A percentile compares a stretch with the other conserved stretches of the same genome.
Conservation (phyloP, 2,888 invertebrate species). For the Acanthosepion pharaonis region DNA sequence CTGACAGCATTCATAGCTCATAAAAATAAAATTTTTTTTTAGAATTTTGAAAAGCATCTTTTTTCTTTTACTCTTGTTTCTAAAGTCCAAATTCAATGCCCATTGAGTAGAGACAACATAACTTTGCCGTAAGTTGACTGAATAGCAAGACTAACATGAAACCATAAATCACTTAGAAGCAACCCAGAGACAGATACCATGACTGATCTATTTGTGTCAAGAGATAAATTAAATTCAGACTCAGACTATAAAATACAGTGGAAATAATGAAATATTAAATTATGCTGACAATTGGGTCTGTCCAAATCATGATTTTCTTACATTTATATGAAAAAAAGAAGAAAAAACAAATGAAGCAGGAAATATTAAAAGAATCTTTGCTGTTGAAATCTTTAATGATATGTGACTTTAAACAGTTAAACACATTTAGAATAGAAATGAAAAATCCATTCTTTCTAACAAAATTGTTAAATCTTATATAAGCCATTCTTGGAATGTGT, state of each 20-base stretch:
- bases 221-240: background rate
- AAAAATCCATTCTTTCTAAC: background rate
- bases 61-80: background rate
- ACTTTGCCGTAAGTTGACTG: background rate
- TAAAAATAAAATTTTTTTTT: background rate
- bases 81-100: background rate
- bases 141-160: background rate
- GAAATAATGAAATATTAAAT: slow-evolving; percentile 6
- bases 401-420: background rate
- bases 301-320: background rate
- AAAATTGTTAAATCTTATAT: background rate
- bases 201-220: background rate
- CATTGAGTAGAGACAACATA: background rate
- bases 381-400: background rate
- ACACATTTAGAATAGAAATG: background rate
- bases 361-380: background rate
- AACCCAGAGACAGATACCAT: background rate
- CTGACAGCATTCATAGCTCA: too few relatives aligned
- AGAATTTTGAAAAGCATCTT: background rate
- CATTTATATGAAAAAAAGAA: background rate
- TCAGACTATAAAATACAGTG: background rate
- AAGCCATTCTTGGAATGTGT: background rate
- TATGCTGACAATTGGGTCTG: background rate
- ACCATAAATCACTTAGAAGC: background rate
- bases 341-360: background rate